These are phyloP conservation scores for Rhinoraja longicauda DNA, from an alignment of 2,797 vertebrate genomes.

Conservation along the genomic window DNA sequence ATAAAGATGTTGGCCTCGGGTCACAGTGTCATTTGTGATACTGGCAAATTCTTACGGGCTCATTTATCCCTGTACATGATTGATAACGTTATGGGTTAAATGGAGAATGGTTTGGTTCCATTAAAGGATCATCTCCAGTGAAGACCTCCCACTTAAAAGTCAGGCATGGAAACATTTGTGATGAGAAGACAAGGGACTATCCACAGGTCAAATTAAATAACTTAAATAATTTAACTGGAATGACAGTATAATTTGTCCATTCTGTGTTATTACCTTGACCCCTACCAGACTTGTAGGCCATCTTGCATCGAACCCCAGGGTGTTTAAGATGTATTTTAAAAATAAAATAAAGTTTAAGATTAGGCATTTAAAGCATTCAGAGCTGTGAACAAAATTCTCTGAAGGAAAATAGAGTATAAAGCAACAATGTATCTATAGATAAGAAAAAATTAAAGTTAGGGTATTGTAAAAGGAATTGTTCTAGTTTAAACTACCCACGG, in stretches of 20 bases:
- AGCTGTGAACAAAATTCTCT: not conserved
- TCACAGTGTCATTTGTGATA: constrained; percentile 94
- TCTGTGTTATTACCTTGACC: constrained; percentile 92
- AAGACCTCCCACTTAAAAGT: constrained; percentile 96
- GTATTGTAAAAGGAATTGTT: not conserved
- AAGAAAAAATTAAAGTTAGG: not conserved
- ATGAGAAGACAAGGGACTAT: constrained; percentile 78
- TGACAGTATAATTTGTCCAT: constrained; percentile 91
- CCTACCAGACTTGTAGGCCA: constrained; percentile 79
- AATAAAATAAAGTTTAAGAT: constrained; percentile 60
- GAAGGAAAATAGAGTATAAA: not conserved
- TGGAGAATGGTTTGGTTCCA: constrained; percentile 89
- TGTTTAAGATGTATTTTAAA: constrained; percentile 69
- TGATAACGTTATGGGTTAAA: constrained; percentile 86
- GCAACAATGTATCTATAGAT: not conserved
- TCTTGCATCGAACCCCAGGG: constrained; percentile 72
- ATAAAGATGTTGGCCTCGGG: constrained; percentile 85
- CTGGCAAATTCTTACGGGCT: constrained; percentile 91
- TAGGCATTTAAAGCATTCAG: constrained; percentile 52
- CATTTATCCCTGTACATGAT: constrained; percentile 95
- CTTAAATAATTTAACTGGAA: constrained; percentile 92
- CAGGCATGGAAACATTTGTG: constrained; percentile 56
- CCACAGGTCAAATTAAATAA: constrained; percentile 96
- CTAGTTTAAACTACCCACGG: not conserved
- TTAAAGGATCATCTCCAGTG: constrained; percentile 91